A percentile compares a stretch with the other conserved stretches of the same genome.
Conservation (phyloP, 1,140 invertebrate genomes). For the Scaptodrosophila lebanonensis region DNA sequence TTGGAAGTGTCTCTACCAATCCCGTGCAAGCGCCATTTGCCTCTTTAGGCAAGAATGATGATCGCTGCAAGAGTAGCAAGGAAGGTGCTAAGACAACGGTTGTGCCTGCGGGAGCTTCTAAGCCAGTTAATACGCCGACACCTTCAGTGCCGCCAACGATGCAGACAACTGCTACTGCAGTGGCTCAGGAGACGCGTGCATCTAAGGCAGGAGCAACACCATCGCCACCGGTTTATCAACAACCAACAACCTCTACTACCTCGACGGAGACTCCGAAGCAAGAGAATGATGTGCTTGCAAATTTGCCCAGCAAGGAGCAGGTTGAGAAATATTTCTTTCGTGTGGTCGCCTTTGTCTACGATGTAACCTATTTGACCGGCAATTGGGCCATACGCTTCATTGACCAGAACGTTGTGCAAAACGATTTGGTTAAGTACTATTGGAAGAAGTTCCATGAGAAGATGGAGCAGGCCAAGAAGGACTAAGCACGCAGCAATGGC, state of each 20-base stretch:
- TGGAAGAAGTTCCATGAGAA: conserved; percentile 68
- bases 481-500: conserved; percentile 22
- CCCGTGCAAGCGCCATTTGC: background rate
- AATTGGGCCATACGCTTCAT: conserved; percentile 40
- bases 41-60: background rate
- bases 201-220: background rate
- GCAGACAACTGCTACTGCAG: too few relatives aligned
- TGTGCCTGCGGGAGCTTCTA: too few relatives aligned
- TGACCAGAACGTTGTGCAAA: conserved; percentile 51
- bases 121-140: conserved; percentile 7
- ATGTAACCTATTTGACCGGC: conserved; percentile 35
- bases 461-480: conserved; percentile 63
- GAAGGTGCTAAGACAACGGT: background rate
- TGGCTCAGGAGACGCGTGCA: background rate
- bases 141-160: background rate
- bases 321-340: conserved; percentile 62
- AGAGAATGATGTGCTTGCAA: conserved; percentile 40
- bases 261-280: conserved; percentile 32
- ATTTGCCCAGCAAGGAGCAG: conserved; percentile 54
- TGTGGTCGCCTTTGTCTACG: conserved; percentile 57
- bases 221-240: background rate
- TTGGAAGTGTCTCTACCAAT: background rate
- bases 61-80: background rate
- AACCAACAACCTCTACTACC: conserved; percentile 4
- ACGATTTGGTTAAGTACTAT: conserved; percentile 46